Base-by-base conservation (phyloP, 2,113 vertebrate genomes). In the Xiphorhynchus elegans region DNA sequence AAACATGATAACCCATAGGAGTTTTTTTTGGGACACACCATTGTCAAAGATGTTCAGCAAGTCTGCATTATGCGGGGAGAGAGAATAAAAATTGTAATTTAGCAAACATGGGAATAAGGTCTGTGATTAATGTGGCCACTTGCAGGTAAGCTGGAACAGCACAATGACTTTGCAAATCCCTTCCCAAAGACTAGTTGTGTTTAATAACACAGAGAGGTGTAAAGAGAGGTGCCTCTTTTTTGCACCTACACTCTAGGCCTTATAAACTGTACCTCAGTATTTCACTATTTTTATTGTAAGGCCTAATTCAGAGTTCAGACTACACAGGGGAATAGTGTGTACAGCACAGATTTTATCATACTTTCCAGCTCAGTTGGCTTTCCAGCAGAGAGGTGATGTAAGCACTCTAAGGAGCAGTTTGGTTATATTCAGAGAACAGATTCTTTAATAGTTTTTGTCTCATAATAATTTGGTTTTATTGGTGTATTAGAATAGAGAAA, bases 321-420 rank as follows among this genome's bases (percentile, higher is more conserved):
- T 76, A 9, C 87, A 67, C 10, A 8, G 20, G 35, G 75, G 67
- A 91, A 90, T 80, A 77, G 25, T 52, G 55, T 56, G 19, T 55
- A 62, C 33, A 80, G 47, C 39, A 85, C 33, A 59, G 59, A 77
- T 82, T 89, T 90, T 77, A 74, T 83, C 9, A 2, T 88, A 47
- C 39, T 94, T 83, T 67, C 84, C 12, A 3, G 64, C 84, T 95
- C 80, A 84, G n/a, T 60, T 88, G 72, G 29, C 42, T 90, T 94
- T 87, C 46, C 72, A 76, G 79, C 35, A 87, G 37, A 90, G 88
- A 42, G 60, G 23, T 95, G 81, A 96, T 66, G 79, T 80, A 85
- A 94, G 52, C 68, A 67, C 82, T 67, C 84, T 40, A 78, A 86
- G 92, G 87, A 97, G 11, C 42, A 77, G 31, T 95, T 91, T 44